These are phyloP conservation scores for Drosophila ogumai DNA, from an alignment of 1,140 invertebrate genomes.

Conservation along the genomic window DNA sequence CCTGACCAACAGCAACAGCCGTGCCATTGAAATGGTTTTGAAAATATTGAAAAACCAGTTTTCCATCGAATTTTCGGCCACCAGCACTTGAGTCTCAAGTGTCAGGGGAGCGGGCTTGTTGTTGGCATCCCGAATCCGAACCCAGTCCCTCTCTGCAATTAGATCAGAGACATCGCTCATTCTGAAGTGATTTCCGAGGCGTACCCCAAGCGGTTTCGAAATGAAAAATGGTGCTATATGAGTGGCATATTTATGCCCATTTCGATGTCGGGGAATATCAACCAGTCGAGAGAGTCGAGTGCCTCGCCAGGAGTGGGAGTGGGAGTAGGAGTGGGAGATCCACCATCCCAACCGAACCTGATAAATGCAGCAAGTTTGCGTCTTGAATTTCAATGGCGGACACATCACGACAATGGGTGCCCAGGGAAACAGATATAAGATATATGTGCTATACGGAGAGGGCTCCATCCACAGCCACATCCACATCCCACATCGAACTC, in stretches of 20 bases:
- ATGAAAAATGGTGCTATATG: conserved; percentile 76
- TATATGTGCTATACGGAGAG: conserved; percentile 10
- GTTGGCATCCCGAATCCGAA: conserved; percentile 20
- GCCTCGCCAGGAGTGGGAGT: conserved; percentile 3
- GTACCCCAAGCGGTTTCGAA: conserved; percentile 63
- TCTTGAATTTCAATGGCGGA: conserved; percentile 80
- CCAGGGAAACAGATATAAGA: conserved; percentile 39
- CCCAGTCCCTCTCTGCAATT: conserved; percentile 51
- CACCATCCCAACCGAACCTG: conserved; percentile 35
- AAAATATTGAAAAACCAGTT: conserved; percentile 77
- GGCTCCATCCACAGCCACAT: neutral
- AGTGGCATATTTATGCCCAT: conserved; percentile 69
- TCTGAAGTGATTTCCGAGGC: conserved; percentile 58
- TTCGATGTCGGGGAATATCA: conserved; percentile 51
- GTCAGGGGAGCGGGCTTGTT: conserved; percentile 28
- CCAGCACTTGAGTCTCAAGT: conserved; percentile 72
- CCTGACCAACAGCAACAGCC: conserved; percentile 43
- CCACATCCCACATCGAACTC: conserved; percentile 42
- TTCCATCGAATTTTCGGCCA: conserved; percentile 53
- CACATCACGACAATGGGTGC: conserved; percentile 60
- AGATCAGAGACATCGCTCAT: conserved; percentile 77
- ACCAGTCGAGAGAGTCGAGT: conserved; percentile 29
- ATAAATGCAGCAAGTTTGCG: conserved; percentile 82
- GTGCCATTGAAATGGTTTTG: conserved; percentile 49
- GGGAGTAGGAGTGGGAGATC: conserved; percentile 14